These are phyloP conservation scores for Aphaenogaster floridana DNA, from an alignment of 1,140 invertebrate genomes.

Conservation along the genomic window DNA sequence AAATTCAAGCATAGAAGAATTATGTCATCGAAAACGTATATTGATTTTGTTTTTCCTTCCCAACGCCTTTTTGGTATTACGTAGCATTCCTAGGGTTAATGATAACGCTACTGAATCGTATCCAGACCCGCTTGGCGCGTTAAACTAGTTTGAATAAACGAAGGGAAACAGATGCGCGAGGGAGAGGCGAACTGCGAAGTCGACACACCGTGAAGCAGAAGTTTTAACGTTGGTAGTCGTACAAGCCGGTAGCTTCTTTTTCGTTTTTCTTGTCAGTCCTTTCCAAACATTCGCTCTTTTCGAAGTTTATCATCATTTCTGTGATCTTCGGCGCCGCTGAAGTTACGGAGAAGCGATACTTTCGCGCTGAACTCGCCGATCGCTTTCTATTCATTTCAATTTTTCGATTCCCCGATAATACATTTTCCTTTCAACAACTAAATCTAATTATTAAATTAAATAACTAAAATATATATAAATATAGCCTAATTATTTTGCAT, in stretches of 20 bases:
- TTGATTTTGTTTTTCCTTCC: constrained; percentile 10
- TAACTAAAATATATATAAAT: neutral
- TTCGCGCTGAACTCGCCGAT: constrained; percentile 62
- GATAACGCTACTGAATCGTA: constrained; percentile 44
- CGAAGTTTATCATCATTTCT: constrained; percentile 76
- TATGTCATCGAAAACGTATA: neutral
- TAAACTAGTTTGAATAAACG: constrained; percentile 61
- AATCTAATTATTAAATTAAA: constrained; percentile 25
- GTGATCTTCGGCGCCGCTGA: constrained; percentile 73
- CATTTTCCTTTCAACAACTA: neutral
- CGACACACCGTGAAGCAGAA: constrained; percentile 37
- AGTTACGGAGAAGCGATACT: constrained; percentile 75
- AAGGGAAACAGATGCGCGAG: constrained; percentile 55
- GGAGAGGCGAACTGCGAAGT: constrained; percentile 25
- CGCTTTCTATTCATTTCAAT: constrained; percentile 15
- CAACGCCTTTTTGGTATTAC: neutral
- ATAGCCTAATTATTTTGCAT: neutral
- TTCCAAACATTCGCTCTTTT: constrained; percentile 68
- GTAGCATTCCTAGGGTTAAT: constrained; percentile 16
- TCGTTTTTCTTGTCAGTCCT: constrained; percentile 60
- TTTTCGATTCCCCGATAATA: neutral
- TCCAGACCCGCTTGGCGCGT: constrained; percentile 43
- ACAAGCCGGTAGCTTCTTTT: constrained; percentile 32
- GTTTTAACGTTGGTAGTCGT: constrained; percentile 54
- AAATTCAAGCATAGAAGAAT: neutral